Conservation (phyloP, 2,888 invertebrate genomes). For the Clusia tigrina region DNA sequence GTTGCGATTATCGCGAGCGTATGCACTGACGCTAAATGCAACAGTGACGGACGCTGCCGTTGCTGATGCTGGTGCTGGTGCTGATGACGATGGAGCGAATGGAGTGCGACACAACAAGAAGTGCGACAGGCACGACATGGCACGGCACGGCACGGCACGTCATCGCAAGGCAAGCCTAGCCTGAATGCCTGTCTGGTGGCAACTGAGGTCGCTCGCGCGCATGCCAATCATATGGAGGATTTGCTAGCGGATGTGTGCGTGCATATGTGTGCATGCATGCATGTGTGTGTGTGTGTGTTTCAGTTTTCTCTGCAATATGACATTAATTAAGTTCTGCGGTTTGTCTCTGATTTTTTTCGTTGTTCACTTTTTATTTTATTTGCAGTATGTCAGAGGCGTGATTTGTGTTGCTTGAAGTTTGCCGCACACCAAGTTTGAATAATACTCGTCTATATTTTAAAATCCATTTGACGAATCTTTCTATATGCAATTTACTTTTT, state of each 20-base stretch:
- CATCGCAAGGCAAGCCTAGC: too few relatives aligned
- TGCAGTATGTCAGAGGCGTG: slow-evolving; percentile 34
- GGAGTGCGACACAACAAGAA: not conserved
- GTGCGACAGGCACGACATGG: not conserved
- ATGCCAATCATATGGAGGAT: not conserved
- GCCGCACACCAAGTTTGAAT: slow-evolving; percentile 40
- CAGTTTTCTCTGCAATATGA: slow-evolving; percentile 48
- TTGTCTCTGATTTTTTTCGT: slow-evolving; percentile 18
- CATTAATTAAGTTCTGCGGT: slow-evolving; percentile 58
- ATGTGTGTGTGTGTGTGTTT: too few relatives aligned
- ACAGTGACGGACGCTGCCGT: not conserved
- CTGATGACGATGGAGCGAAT: not conserved
- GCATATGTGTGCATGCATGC: too few relatives aligned
- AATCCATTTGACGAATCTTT: too few relatives aligned
- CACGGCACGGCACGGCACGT: too few relatives aligned
- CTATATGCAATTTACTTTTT: too few relatives aligned
- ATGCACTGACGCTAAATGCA: not conserved
- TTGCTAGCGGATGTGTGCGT: too few relatives aligned
- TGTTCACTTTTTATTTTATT: slow-evolving; percentile 1
- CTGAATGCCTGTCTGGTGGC: too few relatives aligned
- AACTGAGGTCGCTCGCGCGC: not conserved
- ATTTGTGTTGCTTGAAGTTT: slow-evolving; percentile 49
- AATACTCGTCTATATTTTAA: not conserved
- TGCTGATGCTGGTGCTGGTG: not conserved
- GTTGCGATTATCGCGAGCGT: not conserved